Conservation (phyloP, 2,113 vertebrate species). For the Tupaia chinensis region DNA sequence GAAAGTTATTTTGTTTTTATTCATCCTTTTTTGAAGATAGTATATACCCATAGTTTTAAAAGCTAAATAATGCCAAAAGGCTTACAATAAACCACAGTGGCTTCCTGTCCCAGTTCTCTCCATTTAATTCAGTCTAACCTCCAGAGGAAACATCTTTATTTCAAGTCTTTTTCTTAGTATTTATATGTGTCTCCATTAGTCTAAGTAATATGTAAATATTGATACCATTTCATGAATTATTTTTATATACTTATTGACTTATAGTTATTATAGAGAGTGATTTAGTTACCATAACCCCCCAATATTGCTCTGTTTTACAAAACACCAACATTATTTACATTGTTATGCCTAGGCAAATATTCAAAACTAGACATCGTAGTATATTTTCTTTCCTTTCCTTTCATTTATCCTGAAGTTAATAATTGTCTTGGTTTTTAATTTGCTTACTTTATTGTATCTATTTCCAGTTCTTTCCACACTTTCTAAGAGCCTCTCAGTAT, state of each 20-base stretch:
- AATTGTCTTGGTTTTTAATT: slow-evolving; percentile 11
- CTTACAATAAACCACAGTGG: not conserved
- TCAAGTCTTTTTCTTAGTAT: not conserved
- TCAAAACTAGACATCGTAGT: not conserved
- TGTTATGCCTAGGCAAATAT: not conserved
- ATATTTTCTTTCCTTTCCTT: not conserved
- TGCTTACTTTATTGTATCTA: not conserved
- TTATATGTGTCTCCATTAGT: not conserved
- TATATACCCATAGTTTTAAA: not conserved
- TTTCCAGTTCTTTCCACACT: not conserved
- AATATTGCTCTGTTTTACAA: not conserved
- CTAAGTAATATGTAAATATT: not conserved
- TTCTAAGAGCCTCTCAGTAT: not conserved
- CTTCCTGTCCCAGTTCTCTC: not conserved
- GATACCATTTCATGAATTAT: not conserved
- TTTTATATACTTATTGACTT: not conserved
- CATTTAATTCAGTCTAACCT: not conserved
- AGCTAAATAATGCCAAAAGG: not conserved
- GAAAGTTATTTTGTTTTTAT: not conserved
- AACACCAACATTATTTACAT: not conserved
- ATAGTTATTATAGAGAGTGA: not conserved
- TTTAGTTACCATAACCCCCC: slow-evolving; percentile 11
- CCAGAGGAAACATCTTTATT: not conserved
- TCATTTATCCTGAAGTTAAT: slow-evolving; percentile 41
- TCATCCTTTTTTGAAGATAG: slow-evolving; percentile 37